Base-by-base conservation (phyloP, 1,140 invertebrate species). In the Diabrotica undecimpunctata region DNA sequence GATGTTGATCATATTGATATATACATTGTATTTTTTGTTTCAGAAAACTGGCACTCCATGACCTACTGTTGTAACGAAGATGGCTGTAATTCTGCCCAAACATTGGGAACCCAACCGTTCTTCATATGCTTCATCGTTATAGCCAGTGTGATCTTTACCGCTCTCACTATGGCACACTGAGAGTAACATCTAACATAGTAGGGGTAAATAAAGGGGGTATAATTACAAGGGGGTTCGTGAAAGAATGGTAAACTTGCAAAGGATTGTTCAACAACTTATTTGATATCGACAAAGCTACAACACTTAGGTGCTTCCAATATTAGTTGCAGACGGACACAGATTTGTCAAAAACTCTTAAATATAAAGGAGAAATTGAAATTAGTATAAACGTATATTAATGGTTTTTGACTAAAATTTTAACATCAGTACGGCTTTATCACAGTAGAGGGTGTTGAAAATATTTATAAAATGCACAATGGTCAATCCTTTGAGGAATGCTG, bases 11-110 rank as follows among this genome's bases (percentile, higher is more conserved):
- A 51, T 51, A 11, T 51, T 10, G 46, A 12, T 12, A 1, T 51
- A 5, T 51, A 51, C 46, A 25, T 25, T 25, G 25, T 14, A 59
- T 59, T 37, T 60, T 57, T 62, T 65, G 41, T 83, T 83, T 14
- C 83, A 86, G 85, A 87, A 57, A 66, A 82, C 73, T 87, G 86
- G 85, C 85, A 85, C 59, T 85, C 85, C 12, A 82, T 82, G 55
- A 86, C 85, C 7, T 87, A 84, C 74, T 87, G 86, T 78, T 87
- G 86, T 71, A 80, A 83, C 56, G 79, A 84, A 51, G 83, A 86
- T 57, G 85, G 83, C 38, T 87, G 86, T 78, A 87, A 87, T 75
- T 74, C 65, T 14, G 64, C 65, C 8, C 6, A 8, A 46, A 46
- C 36, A 5, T 13, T 13, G 41, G 5, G 36, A 54, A 5, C 11